Percentiles rank a stretch among this genome's conserved stretches.
phyloP scores from a whole-genome alignment of 2,797 vertebrate species.

The Argyrosomus regius region DNA sequence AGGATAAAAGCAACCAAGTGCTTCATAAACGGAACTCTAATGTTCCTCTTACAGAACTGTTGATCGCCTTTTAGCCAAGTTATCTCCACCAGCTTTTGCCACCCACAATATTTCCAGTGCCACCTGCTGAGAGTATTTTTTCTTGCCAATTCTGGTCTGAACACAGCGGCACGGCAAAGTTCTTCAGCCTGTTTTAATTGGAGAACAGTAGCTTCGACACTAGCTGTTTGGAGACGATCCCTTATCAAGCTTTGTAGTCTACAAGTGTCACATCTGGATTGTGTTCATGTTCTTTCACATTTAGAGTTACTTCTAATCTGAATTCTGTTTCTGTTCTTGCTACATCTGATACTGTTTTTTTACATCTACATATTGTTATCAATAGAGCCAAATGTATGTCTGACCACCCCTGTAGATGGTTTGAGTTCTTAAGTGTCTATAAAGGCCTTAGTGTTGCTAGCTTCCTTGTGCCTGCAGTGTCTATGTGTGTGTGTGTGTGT shows the following conservation, averaged over 20 bases:
- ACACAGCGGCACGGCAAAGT: slow-evolving; percentile 2
- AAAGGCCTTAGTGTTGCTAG: not conserved
- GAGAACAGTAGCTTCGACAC: not conserved
- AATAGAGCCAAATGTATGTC: not conserved
- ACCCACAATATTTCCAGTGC: slow-evolving; percentile 38
- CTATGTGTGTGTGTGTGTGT: not conserved
- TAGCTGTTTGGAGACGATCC: not conserved
- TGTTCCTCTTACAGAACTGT: slow-evolving; percentile 19
- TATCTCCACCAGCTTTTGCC: slow-evolving; percentile 22
- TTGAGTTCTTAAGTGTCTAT: not conserved
- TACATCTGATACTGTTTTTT: not conserved
- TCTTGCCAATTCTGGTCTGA: slow-evolving; percentile 29
- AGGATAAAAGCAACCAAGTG: not conserved
- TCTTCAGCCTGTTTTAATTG: not conserved
- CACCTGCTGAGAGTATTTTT: slow-evolving; percentile 28
- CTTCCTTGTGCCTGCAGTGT: not conserved
- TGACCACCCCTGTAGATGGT: not conserved
- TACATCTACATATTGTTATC: no score
- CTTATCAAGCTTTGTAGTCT: not conserved
- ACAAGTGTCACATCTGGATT: not conserved
- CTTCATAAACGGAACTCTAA: not conserved
- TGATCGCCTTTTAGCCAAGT: slow-evolving; percentile 9
- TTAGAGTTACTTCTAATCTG: not conserved
- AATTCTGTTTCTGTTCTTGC: not conserved
- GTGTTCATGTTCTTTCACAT: not conserved